Percentiles rank a stretch among this genome's conserved stretches.
Conservation (phyloP, 2,888 invertebrate species). For the Drosophila villosipedis region DNA sequence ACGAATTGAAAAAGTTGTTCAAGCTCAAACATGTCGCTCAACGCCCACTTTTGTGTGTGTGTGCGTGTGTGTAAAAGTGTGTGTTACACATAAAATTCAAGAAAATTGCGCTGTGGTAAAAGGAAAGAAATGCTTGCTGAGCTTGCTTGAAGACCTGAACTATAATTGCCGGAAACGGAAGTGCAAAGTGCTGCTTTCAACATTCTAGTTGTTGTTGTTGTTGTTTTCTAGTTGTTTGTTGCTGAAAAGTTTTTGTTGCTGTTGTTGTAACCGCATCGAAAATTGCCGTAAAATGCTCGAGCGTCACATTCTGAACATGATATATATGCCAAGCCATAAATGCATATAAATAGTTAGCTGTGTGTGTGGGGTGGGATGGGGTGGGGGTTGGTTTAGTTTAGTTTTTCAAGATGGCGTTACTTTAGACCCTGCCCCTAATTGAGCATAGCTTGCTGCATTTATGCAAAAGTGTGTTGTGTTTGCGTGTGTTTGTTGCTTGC, state of each 20-base stretch:
- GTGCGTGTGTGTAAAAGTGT: conserved; percentile 15
- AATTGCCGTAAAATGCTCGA: conserved; percentile 61
- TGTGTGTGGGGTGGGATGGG: not conserved
- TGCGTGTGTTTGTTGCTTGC: not conserved
- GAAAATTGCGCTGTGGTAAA: conserved; percentile 51
- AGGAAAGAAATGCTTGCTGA: conserved; percentile 33
- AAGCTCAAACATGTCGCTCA: conserved; percentile 52
- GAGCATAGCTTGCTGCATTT: conserved; percentile 41
- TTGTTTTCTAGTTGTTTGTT: conserved; percentile 8
- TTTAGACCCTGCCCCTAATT: conserved; percentile 36
- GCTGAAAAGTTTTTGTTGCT: conserved; percentile 19
- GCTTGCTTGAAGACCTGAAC: conserved; percentile 44
- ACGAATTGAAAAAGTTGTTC: conserved; percentile 75
- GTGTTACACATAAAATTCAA: conserved; percentile 54
- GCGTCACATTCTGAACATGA: conserved; percentile 51
- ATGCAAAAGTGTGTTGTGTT: conserved; percentile 61
- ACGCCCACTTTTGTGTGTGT: conserved; percentile 7
- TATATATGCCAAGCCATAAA: conserved; percentile 32
- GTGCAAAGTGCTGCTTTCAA: conserved; percentile 74
- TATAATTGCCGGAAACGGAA: conserved; percentile 80
- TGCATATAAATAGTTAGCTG: conserved; percentile 26
- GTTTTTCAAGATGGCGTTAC: conserved; percentile 50
- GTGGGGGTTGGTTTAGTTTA: conserved; percentile 4
- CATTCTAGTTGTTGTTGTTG: conserved; percentile 15
- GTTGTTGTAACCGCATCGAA: conserved; percentile 48